Conservation (phyloP, 2,888 invertebrate genomes). For the Drosophila anomalata region DNA sequence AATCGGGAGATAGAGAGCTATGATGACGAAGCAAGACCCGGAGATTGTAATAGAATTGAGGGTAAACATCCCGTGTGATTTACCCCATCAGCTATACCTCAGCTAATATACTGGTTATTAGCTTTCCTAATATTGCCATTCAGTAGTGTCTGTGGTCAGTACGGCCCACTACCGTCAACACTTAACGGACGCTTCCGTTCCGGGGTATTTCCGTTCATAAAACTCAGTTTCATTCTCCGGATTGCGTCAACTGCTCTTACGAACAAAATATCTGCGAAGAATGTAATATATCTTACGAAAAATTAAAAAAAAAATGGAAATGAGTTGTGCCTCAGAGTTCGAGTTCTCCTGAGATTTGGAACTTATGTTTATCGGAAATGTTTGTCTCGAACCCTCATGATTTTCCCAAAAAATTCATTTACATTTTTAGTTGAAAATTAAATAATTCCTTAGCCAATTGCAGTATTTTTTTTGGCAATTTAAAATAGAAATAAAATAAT, state of each 20-base stretch:
- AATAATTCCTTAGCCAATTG: neutral
- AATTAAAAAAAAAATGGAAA: too few species aligned
- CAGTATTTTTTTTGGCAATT: neutral
- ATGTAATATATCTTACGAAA: too few species aligned
- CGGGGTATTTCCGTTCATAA: slow-evolving; percentile 20
- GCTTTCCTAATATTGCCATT: neutral
- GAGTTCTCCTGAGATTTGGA: neutral
- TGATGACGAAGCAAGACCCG: slow-evolving; percentile 14
- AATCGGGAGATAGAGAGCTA: slow-evolving; percentile 18
- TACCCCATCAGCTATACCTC: slow-evolving; percentile 8
- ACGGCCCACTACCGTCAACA: slow-evolving; percentile 21
- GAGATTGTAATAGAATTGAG: slow-evolving; percentile 6
- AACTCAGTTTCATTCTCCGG: neutral
- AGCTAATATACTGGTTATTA: neutral
- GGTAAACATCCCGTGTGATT: slow-evolving; percentile 32
- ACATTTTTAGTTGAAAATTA: neutral
- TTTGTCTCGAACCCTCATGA: neutral
- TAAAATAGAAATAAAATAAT: too few species aligned
- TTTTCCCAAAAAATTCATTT: neutral
- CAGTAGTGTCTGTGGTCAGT: slow-evolving; percentile 40
- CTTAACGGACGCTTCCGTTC: neutral
- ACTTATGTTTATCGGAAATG: neutral
- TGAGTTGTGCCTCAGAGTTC: too few species aligned
- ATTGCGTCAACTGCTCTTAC: neutral
- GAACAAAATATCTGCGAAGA: neutral